phyloP scores from a whole-genome alignment of 2,888 invertebrate species.

The Andrena camellia region DNA sequence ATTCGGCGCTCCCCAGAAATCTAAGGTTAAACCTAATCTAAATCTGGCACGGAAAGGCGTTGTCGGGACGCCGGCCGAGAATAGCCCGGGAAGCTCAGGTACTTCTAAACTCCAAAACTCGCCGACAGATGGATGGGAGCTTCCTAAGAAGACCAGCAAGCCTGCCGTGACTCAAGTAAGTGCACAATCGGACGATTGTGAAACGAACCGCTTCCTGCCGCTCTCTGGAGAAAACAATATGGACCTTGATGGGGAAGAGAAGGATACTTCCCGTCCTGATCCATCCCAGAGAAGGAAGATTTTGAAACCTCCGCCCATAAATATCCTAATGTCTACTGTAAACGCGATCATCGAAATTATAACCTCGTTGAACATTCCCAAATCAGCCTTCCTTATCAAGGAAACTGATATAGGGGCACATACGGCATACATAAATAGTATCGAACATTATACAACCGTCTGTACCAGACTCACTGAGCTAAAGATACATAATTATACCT shows the following conservation, averaged over 20 bases:
- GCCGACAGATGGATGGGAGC: background rate
- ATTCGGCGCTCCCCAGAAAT: too few species aligned
- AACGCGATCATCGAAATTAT: background rate
- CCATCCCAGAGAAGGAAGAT: too few species aligned
- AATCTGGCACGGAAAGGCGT: too few species aligned
- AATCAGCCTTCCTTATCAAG: background rate
- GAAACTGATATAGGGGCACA: background rate
- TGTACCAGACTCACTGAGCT: background rate
- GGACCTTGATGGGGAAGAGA: too few species aligned
- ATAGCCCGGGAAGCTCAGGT: too few species aligned
- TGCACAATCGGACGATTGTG: accelerated
- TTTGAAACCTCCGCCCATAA: background rate
- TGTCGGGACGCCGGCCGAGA: too few species aligned
- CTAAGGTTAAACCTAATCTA: too few species aligned
- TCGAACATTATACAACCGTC: background rate
- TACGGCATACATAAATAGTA: too few species aligned
- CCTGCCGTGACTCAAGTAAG: background rate
- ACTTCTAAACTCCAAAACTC: too few species aligned
- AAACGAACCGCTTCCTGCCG: background rate
- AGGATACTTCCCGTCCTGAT: too few species aligned
- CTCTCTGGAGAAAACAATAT: too few species aligned
- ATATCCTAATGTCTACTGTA: too few species aligned
- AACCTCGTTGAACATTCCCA: background rate
- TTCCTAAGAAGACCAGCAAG: background rate
- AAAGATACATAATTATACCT: background rate